Conservation (phyloP, 2,797 vertebrate genomes). For the Artibeus lituratus region DNA sequence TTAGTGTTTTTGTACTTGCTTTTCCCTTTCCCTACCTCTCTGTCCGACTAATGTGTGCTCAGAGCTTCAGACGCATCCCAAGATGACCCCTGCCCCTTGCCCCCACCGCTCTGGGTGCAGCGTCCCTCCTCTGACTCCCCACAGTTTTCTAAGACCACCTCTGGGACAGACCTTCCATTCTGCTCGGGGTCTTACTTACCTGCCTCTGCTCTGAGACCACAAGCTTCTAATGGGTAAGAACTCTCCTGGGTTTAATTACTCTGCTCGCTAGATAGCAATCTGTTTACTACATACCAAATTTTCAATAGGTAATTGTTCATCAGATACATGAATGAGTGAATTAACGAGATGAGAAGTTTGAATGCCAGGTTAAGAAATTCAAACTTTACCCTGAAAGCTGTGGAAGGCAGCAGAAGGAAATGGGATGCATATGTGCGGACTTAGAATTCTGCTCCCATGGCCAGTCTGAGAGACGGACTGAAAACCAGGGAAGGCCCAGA, state of each 20-base stretch:
- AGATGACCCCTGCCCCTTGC: neutral
- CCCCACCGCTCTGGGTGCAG: neutral
- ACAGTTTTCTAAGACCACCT: neutral
- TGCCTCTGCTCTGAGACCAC: neutral
- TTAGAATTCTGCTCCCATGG: neutral
- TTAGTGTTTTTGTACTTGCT: neutral
- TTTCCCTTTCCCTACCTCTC: neutral
- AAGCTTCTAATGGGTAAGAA: conserved; percentile 21
- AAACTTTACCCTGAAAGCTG: neutral
- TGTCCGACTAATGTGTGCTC: neutral
- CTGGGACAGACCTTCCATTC: neutral
- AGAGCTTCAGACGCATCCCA: neutral
- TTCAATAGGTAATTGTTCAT: neutral
- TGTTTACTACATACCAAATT: neutral
- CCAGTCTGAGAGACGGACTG: neutral
- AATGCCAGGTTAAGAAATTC: neutral
- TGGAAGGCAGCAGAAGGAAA: neutral
- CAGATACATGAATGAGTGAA: neutral
- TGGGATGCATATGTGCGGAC: neutral
- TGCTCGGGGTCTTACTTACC: neutral
- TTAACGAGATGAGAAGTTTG: neutral
- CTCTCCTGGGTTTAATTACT: conserved; percentile 10
- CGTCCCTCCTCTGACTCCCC: neutral
- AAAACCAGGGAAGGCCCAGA: neutral
- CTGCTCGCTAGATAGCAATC: neutral